Evolutionary conservation across 2,113 vertebrate genomes (phyloP).

Genomic region (Calypte anna): DNA sequence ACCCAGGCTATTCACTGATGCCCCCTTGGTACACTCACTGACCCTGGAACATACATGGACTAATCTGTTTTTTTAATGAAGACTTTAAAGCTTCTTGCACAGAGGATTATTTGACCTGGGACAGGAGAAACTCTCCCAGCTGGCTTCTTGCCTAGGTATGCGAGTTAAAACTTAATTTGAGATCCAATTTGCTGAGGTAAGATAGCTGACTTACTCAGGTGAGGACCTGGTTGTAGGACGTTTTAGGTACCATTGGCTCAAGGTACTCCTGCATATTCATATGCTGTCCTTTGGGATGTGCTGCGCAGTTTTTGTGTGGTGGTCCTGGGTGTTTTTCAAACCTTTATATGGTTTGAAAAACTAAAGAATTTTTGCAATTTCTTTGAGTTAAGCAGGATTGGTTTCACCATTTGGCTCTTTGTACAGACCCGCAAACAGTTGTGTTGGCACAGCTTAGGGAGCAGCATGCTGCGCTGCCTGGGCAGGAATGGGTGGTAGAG

Average conservation of each 20-base stretch:
- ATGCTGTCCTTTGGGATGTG: background rate
- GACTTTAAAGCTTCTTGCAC: background rate
- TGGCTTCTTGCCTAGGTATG: conserved; percentile 2
- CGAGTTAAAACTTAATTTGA: conserved; percentile 22
- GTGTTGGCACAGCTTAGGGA: conserved; percentile 6
- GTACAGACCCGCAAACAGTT: conserved; percentile 38
- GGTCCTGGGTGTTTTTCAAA: background rate
- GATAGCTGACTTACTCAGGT: background rate
- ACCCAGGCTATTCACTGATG: background rate
- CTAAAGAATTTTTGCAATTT: conserved; percentile 10
- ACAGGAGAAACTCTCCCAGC: background rate
- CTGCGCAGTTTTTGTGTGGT: background rate
- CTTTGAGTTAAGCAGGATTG: background rate
- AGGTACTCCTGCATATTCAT: background rate
- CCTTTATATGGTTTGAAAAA: background rate
- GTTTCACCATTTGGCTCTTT: conserved; percentile 35
- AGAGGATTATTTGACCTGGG: conserved; percentile 7
- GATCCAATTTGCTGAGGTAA: background rate
- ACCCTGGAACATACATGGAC: background rate
- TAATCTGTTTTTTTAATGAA: background rate
- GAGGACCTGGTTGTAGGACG: background rate
- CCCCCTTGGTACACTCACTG: background rate
- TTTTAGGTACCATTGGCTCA: background rate
- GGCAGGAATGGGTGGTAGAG: conserved; percentile 45
- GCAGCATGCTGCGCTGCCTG: conserved; percentile 13